These are phyloP conservation scores for Diploscapter pachys DNA, from an alignment of 1,140 invertebrate species.

Conservation along the genomic window DNA sequence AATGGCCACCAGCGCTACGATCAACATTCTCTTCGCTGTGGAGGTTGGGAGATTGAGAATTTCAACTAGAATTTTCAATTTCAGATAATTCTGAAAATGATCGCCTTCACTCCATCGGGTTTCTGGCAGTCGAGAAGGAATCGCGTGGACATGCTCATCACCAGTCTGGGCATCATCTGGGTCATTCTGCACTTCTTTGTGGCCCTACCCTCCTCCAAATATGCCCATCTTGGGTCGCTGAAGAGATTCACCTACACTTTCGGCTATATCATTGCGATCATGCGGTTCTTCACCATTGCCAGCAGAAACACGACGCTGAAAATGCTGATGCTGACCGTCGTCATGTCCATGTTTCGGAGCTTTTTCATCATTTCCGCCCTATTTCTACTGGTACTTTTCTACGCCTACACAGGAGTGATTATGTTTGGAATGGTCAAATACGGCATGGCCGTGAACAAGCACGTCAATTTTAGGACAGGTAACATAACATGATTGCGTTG, in stretches of 20 bases:
- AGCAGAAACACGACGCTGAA: slow-evolving; percentile 78
- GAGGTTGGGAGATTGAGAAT: slow-evolving; percentile 59
- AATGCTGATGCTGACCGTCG: slow-evolving; percentile 96
- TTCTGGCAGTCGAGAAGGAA: slow-evolving; percentile 98
- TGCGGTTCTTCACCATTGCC: slow-evolving; percentile 97
- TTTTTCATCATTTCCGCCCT: slow-evolving; percentile 99
- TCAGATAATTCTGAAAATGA: slow-evolving; percentile 95
- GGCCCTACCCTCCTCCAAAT: slow-evolving; percentile 62
- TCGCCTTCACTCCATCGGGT: slow-evolving; percentile 93
- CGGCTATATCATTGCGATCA: slow-evolving; percentile 94
- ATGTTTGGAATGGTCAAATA: slow-evolving; percentile 98
- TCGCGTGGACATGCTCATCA: slow-evolving; percentile 94
- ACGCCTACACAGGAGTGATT: slow-evolving; percentile 94
- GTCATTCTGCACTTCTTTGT: slow-evolving; percentile 86
- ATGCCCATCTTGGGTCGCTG: slow-evolving; percentile 26
- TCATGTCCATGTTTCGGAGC: slow-evolving; percentile 96
- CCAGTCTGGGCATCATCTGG: slow-evolving; percentile 91
- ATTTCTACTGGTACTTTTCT: slow-evolving; percentile 97
- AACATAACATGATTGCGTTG: no score
- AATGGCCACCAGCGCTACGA: slow-evolving; percentile 79
- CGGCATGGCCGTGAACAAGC: slow-evolving; percentile 92
- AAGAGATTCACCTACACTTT: slow-evolving; percentile 74
- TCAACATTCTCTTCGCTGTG: slow-evolving; percentile 67
- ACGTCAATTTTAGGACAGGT: slow-evolving; percentile 93
- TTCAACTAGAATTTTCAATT: slow-evolving; percentile 61